These are phyloP conservation scores for Orcinus orca DNA, from an alignment of 2,113 vertebrate genomes.

Conservation along the genomic window DNA sequence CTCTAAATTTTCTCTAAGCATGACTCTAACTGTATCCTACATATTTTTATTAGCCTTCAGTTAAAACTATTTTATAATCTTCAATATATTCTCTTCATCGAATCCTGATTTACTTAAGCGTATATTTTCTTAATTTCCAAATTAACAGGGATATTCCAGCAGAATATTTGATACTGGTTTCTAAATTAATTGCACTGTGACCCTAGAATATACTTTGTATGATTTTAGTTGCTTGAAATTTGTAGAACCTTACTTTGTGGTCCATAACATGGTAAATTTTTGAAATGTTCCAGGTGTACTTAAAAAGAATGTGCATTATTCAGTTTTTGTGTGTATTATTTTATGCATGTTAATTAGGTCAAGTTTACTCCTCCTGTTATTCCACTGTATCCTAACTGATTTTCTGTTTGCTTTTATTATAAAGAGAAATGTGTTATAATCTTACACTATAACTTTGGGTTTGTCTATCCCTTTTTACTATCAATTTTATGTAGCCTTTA, in stretches of 20 bases:
- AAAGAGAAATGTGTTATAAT: background rate
- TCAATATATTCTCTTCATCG: background rate
- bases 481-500: background rate
- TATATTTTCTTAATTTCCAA: background rate
- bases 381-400: background rate
- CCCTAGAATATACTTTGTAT: background rate
- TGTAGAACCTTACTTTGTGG: background rate
- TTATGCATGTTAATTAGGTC: background rate
- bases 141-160: background rate
- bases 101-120: background rate
- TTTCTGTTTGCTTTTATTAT: background rate
- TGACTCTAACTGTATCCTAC: background rate
- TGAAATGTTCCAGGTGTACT: background rate
- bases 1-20: background rate
- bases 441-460: background rate
- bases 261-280: background rate
- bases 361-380: background rate
- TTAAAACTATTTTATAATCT: conserved; percentile 20
- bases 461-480: background rate
- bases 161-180: conserved; percentile 2
- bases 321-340: background rate
- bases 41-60: background rate
- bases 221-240: conserved; percentile 18
- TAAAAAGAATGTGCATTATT: background rate
- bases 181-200: background rate